Conservation (phyloP, 2,113 vertebrate genomes). For the Calidris pugnax region DNA sequence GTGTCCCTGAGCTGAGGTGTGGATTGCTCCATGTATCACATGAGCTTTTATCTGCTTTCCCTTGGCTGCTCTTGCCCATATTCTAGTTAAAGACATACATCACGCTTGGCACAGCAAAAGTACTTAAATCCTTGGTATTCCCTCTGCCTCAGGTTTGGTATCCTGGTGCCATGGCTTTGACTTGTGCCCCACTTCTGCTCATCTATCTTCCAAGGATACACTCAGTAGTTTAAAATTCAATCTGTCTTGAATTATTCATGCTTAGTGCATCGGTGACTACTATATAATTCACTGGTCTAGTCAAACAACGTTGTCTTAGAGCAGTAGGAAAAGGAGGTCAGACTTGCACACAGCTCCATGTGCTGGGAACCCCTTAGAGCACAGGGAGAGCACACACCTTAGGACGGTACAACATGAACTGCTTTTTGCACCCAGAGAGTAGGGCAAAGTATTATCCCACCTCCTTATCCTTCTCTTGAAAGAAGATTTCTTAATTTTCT, state of each 20-base stretch:
- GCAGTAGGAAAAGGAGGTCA: constrained; percentile 26
- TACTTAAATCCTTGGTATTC: neutral
- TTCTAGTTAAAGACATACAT: neutral
- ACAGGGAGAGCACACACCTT: neutral
- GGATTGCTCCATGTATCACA: neutral
- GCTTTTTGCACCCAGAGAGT: neutral
- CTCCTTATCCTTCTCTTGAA: neutral
- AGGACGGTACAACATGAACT: neutral
- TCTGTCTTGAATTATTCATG: constrained; percentile 46
- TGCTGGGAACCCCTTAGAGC: neutral
- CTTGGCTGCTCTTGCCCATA: neutral
- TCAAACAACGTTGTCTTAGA: constrained; percentile 3
- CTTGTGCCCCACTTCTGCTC: neutral
- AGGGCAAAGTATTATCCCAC: neutral
- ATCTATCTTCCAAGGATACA: neutral
- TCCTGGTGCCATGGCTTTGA: neutral
- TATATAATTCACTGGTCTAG: neutral
- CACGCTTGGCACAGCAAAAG: neutral
- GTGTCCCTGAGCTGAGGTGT: neutral
- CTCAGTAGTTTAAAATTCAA: constrained; percentile 36
- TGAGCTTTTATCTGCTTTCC: neutral
- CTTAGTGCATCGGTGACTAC: constrained; percentile 11
- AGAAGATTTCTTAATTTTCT: neutral
- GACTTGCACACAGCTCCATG: neutral
- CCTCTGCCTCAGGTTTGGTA: neutral